Conservation (phyloP, 2,797 vertebrate species). For the Cuniculus paca region DNA sequence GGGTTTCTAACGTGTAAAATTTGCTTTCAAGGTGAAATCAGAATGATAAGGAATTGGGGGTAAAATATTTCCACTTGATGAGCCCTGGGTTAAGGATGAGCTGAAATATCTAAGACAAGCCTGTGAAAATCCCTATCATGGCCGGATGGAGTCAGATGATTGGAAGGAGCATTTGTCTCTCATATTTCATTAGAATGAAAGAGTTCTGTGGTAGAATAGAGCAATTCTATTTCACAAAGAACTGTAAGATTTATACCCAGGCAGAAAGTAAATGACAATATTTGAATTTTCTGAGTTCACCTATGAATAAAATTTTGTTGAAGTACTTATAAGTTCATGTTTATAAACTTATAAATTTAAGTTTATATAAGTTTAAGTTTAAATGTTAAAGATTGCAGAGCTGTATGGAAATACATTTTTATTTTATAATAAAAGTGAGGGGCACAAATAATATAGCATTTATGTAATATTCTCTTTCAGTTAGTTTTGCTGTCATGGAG, state of each 20-base stretch:
- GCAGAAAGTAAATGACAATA: constrained; percentile 41
- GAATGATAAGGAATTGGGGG: background rate
- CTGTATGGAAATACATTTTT: constrained; percentile 44
- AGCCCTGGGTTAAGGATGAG: background rate
- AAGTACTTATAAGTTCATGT: no score
- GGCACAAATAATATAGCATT: constrained; percentile 8
- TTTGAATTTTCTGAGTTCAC: constrained; percentile 35
- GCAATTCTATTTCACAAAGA: background rate
- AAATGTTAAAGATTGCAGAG: background rate
- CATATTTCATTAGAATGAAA: background rate
- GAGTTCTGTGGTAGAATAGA: background rate
- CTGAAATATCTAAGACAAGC: background rate
- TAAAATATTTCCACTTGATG: background rate
- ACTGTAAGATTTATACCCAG: background rate
- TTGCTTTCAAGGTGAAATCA: background rate
- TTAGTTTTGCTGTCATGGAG: background rate
- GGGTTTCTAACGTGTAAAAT: background rate
- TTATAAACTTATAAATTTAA: no score
- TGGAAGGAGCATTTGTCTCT: background rate
- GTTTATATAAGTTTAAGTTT: no score
- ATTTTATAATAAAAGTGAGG: constrained; percentile 50
- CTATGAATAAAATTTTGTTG: constrained; percentile 38
- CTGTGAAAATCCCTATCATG: background rate
- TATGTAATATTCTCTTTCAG: constrained; percentile 1
- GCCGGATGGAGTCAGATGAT: background rate